Evolutionary conservation across 2,113 vertebrate genomes (phyloP).

Genomic region (Paramisgurnus dabryanus): DNA sequence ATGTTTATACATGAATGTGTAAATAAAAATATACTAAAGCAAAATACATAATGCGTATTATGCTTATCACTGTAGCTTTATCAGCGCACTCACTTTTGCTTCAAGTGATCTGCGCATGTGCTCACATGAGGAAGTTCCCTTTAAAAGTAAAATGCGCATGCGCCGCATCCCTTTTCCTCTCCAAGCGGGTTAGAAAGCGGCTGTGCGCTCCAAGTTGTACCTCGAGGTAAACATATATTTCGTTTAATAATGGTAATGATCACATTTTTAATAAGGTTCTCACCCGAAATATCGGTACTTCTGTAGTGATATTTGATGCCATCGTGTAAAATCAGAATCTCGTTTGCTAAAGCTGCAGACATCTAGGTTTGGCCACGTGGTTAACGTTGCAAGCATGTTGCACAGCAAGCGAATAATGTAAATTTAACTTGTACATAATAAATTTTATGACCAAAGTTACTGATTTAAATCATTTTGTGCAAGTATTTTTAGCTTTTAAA

Average conservation of each 20-base stretch:
- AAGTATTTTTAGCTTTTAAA: too few species aligned
- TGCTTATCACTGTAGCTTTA: too few species aligned
- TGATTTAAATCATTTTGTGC: too few species aligned
- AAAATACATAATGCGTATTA: too few species aligned
- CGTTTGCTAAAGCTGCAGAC: not conserved
- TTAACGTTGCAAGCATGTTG: not conserved
- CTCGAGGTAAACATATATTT: not conserved
- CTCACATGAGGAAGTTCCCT: not conserved
- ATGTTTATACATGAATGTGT: not conserved
- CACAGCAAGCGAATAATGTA: not conserved
- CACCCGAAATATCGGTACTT: not conserved
- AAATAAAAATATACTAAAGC: not conserved
- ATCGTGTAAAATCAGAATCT: too few species aligned
- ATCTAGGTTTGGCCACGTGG: constrained; percentile 32
- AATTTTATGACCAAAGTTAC: too few species aligned
- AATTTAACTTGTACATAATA: not conserved
- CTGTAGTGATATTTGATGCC: not conserved
- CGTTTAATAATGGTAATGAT: not conserved
- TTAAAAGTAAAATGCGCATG: constrained; percentile 34
- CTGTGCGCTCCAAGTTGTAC: not conserved
- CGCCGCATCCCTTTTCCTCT: constrained; percentile 6
- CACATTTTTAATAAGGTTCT: not conserved
- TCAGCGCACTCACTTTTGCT: not conserved
- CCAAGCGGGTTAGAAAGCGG: not conserved
- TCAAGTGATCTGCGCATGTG: constrained; percentile 38